A percentile compares a stretch with the other conserved stretches of the same genome.
Conservation (phyloP, 2,888 invertebrate genomes). For the Empis livida region DNA sequence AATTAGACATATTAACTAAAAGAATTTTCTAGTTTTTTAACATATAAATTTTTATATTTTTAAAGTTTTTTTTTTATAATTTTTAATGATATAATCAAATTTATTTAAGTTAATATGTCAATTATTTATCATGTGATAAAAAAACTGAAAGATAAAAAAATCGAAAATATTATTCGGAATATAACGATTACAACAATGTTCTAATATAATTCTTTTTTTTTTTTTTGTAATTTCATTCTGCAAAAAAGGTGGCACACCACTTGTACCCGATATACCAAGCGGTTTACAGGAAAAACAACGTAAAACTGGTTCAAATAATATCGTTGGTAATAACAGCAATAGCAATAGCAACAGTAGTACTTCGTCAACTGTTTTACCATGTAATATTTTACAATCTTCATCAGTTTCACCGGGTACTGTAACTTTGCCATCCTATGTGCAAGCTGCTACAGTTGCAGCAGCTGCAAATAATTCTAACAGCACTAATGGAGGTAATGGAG, state of each 20-base stretch:
- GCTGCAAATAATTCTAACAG: constrained; percentile 9
- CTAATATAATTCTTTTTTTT: constrained; percentile 8
- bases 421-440: constrained; percentile 3
- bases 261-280: constrained; percentile 29
- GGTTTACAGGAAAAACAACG: constrained; percentile 17
- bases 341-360: neutral
- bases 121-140: too few relatives aligned
- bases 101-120: too few relatives aligned
- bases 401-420: constrained; percentile 9
- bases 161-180: too few relatives aligned
- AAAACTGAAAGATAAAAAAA: too few relatives aligned
- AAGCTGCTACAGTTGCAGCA: constrained; percentile 6
- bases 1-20: too few relatives aligned
- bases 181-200: too few relatives aligned
- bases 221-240: constrained; percentile 11
- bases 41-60: too few relatives aligned
- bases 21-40: too few relatives aligned
- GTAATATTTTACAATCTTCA: constrained; percentile 12
- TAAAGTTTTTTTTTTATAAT: too few relatives aligned
- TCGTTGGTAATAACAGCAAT: neutral
- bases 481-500: constrained; percentile 16
- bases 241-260: constrained; percentile 40
- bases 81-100: too few relatives aligned
- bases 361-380: constrained; percentile 15
- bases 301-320: too few relatives aligned